Evolutionary conservation across 64 coral and sea anemone species (phyloP).

Genomic region (Stylophora pistillata): DNA sequence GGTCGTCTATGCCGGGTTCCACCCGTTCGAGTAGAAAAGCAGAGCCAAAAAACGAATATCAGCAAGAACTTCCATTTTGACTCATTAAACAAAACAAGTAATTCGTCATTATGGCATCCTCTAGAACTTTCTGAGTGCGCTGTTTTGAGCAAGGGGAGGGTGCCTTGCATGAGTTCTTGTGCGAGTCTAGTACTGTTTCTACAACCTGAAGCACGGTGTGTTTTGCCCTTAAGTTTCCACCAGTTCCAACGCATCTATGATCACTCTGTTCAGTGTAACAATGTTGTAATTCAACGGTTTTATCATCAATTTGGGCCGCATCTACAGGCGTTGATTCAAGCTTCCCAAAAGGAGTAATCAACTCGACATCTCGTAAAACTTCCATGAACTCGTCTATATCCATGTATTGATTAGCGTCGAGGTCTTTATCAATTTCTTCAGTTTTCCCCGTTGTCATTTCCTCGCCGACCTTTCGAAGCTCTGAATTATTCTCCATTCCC

Average conservation of each 20-base stretch:
- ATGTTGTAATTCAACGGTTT: neutral
- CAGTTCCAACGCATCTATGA: neutral
- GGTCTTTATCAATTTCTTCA: neutral
- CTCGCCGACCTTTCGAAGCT: neutral
- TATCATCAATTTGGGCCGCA: neutral
- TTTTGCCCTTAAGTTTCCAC: neutral
- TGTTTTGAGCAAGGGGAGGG: neutral
- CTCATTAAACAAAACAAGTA: neutral
- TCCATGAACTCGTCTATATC: constrained; percentile 38
- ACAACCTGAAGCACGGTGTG: constrained; percentile 4
- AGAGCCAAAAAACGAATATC: too few species aligned
- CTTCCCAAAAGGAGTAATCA: constrained; percentile 30
- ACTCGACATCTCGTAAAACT: constrained; percentile 3
- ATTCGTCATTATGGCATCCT: constrained; percentile 15
- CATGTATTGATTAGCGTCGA: constrained; percentile 21
- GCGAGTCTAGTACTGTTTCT: neutral
- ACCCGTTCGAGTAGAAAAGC: too few species aligned
- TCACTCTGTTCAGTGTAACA: neutral
- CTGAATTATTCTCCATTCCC: neutral
- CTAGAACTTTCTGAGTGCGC: neutral
- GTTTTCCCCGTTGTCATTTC: neutral
- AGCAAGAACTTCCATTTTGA: neutral
- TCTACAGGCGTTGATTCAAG: neutral
- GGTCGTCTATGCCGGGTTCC: too few species aligned
- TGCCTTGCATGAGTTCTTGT: neutral